Evolutionary conservation across 2,113 vertebrate genomes (phyloP).

Genomic region (Oreotrochilus melanogaster): DNA sequence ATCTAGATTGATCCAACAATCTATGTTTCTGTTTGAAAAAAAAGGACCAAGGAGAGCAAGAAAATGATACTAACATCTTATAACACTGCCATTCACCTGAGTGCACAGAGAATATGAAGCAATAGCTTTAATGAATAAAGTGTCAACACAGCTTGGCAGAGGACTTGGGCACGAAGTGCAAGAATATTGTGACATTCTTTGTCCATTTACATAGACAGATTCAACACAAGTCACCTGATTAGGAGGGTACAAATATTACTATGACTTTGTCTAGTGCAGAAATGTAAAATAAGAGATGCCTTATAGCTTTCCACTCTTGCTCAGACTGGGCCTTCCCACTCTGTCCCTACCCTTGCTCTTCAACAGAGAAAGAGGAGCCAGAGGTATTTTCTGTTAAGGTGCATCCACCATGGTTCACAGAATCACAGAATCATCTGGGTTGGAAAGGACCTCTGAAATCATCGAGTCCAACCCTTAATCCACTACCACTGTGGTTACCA

Average conservation of each 20-base stretch:
- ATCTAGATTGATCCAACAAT: neutral
- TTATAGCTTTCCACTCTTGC: neutral
- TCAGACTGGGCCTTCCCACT: neutral
- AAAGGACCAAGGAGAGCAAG: neutral
- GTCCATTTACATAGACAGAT: neutral
- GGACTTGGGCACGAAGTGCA: accelerated
- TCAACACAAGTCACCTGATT: neutral
- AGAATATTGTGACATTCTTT: neutral
- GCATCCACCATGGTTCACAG: neutral
- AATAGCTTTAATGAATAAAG: neutral
- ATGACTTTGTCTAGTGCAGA: neutral
- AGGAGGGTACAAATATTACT: neutral
- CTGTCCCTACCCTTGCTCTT: neutral
- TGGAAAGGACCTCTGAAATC: too few relatives aligned
- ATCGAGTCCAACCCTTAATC: too few relatives aligned
- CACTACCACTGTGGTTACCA: too few relatives aligned
- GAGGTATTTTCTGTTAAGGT: neutral
- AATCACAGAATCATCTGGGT: too few relatives aligned
- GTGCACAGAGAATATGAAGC: neutral
- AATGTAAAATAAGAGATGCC: neutral
- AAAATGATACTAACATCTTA: neutral
- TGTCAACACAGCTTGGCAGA: neutral
- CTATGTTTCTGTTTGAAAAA: neutral
- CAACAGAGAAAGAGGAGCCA: accelerated
- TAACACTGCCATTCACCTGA: neutral